Percentiles rank a stretch among this genome's conserved stretches.
Evolutionary conservation across 2,888 invertebrate genomes (phyloP).

Genomic region (Ommatoiulus sabulosus): DNA sequence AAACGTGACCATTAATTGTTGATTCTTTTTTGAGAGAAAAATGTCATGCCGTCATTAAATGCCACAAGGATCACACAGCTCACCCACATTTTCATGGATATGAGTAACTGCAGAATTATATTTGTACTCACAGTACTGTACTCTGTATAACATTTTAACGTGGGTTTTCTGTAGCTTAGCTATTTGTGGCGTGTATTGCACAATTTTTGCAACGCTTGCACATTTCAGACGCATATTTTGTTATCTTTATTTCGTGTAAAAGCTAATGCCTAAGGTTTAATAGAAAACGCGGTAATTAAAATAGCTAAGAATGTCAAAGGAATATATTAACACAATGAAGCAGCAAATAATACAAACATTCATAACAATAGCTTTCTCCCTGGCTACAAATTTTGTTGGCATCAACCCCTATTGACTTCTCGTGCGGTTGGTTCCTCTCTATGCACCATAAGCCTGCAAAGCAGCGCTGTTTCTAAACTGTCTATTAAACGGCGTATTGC

Average conservation of each 20-base stretch:
- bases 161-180: neutral
- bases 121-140: neutral
- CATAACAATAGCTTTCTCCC: neutral
- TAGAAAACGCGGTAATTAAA: constrained; percentile 2
- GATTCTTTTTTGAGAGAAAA: too few relatives aligned
- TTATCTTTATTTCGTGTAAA: neutral
- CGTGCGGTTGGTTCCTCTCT: neutral
- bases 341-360: neutral
- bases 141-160: neutral
- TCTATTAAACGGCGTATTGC: constrained; percentile 22
- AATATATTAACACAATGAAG: constrained; percentile 34
- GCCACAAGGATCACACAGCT: neutral
- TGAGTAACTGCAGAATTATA: neutral
- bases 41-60: neutral
- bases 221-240: neutral
- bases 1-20: too few relatives aligned
- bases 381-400: neutral
- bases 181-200: neutral
- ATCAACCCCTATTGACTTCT: constrained; percentile 16
- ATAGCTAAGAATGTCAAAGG: constrained; percentile 27
- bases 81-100: neutral
- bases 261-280: neutral
- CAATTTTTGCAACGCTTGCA: neutral
- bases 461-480: constrained; percentile 17
- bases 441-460: neutral